Conservation (phyloP, 1,140 invertebrate genomes). For the Oncopodura yosiiana region DNA sequence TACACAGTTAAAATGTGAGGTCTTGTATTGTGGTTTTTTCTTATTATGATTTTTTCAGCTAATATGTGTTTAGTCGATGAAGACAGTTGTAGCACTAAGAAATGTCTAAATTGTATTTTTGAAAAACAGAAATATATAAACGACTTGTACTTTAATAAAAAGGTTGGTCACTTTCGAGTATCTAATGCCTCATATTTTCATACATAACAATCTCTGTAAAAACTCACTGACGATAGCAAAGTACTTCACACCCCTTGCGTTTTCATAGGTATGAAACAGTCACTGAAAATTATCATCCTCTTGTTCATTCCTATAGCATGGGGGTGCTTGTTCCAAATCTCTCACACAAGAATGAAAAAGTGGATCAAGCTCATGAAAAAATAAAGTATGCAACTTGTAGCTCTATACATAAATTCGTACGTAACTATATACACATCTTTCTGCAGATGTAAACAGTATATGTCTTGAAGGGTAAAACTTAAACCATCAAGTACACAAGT, state of each 20-base stretch:
- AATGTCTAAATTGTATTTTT: neutral
- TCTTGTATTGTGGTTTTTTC: too few relatives aligned
- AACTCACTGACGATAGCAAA: slow-evolving; percentile 18
- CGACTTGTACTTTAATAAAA: neutral
- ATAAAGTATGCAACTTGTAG: too few relatives aligned
- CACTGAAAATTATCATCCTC: too few relatives aligned
- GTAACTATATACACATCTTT: too few relatives aligned
- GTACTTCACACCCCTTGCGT: slow-evolving; percentile 17
- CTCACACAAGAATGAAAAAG: slow-evolving; percentile 19
- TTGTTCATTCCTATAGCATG: slow-evolving; percentile 7
- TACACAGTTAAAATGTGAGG: too few relatives aligned
- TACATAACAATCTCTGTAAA: slow-evolving; percentile 11
- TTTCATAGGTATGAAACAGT: too few relatives aligned
- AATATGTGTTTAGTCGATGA: neutral
- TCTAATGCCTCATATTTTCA: neutral
- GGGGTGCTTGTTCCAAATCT: slow-evolving; percentile 24
- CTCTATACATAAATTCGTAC: too few relatives aligned
- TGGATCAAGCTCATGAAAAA: slow-evolving; percentile 19
- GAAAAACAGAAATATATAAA: neutral
- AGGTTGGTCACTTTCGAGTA: neutral
- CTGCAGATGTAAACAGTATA: too few relatives aligned
- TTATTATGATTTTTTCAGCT: too few relatives aligned
- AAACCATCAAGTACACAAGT: too few relatives aligned
- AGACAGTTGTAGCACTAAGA: neutral
- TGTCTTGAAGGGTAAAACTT: too few relatives aligned